Percentiles rank a stretch among this genome's conserved stretches.
phyloP scores from a whole-genome alignment of 2,113 vertebrate genomes.

The Ailurus styani region DNA sequence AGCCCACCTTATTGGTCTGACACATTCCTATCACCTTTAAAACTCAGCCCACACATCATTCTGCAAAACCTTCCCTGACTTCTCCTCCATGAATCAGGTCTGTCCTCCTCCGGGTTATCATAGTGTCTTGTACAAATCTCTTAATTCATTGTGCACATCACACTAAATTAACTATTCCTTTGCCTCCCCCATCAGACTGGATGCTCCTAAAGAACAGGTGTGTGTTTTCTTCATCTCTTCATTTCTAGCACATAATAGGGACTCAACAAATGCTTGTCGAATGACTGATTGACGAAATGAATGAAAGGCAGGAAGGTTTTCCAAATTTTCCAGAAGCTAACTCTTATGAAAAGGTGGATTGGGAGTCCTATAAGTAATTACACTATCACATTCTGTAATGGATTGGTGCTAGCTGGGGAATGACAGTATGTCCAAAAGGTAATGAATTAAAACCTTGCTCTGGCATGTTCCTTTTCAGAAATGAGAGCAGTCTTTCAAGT shows the following conservation, averaged over 20 bases:
- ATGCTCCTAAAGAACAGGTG: neutral
- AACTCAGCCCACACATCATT: neutral
- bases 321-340: conserved; percentile 73
- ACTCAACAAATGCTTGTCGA: neutral
- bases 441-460: conserved; percentile 87
- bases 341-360: conserved; percentile 77
- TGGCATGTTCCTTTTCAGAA: conserved; percentile 84
- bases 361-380: conserved; percentile 84
- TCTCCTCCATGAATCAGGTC: neutral
- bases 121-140: neutral
- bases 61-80: neutral
- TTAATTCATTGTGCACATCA: neutral
- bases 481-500: conserved; percentile 81
- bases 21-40: neutral
- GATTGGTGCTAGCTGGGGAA: conserved; percentile 82
- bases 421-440: conserved; percentile 82
- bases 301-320: conserved; percentile 55
- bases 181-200: neutral
- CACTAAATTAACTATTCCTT: neutral
- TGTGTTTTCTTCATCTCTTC: neutral
- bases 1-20: neutral
- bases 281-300: neutral
- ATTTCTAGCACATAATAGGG: neutral
- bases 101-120: neutral
- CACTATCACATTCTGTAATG: conserved; percentile 81